Evolutionary conservation across 2,888 invertebrate species (phyloP), one percentile per base, ranked within the genome.

Genomic region (Drosophila tripunctata): DNA sequence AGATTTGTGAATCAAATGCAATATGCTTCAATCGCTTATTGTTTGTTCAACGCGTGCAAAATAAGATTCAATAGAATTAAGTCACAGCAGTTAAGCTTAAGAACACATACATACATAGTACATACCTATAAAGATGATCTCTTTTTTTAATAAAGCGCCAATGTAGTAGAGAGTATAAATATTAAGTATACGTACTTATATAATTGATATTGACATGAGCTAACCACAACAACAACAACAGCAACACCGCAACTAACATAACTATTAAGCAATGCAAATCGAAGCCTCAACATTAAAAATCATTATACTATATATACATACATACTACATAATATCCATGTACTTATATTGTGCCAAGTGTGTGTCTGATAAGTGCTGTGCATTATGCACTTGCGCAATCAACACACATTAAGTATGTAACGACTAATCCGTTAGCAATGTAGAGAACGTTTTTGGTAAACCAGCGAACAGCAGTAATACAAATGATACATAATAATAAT

Each of bases 401-500:
- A 54, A 56, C 7, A 36, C 17, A 12, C 43, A 52, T 48, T 50
- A 56, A 52, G 50, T 60, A 67, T 67, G 56, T 62, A 65, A 66
- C 67, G 84, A 70, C 67, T 78, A 79, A 78, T 67, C 74, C 64
- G 71, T 72, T 84, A 73, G 77, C 24, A 69, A 78, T 74, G 74
- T 76, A 74, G 78, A 75, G 67, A 75, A 73, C 40, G 72, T 76
- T 81, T 75, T 88, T 80, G 78, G 43, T 75, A 86, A 74, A 71
- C 68, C 62, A 61, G 71, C 64, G 67, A 66, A 72, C 43, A 36
- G 48, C 50, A 62, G 45, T 65, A 73, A 72, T 72, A 67, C 41
- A 63, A 62, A 43, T 65, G 69, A 72, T 72, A 67, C 41, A 63
- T 40, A 19, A 75, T 57, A 71, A 57, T 54, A 56, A 67, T 67